phyloP scores from a whole-genome alignment of 2,113 vertebrate species.

The Zapus hudsonius region DNA sequence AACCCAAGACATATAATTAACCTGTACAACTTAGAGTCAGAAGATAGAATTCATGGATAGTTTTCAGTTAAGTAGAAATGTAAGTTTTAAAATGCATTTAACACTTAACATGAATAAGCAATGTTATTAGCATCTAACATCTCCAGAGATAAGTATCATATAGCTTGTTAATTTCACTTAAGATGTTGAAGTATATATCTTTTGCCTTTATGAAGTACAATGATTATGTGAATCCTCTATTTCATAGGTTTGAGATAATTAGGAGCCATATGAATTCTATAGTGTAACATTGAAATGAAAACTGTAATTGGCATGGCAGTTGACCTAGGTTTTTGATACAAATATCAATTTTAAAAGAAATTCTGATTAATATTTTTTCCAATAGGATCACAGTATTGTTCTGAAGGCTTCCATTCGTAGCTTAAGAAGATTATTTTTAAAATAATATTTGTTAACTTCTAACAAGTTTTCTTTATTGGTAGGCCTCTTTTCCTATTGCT shows the following conservation, averaged over 20 bases:
- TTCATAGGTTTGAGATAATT: slow-evolving; percentile 37
- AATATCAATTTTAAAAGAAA: background rate
- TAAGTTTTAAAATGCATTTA: slow-evolving; percentile 60
- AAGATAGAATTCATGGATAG: slow-evolving; percentile 33
- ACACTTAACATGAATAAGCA: slow-evolving; percentile 61
- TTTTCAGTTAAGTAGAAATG: slow-evolving; percentile 35
- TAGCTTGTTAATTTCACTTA: slow-evolving; percentile 63
- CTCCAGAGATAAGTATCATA: slow-evolving; percentile 30
- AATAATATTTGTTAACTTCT: background rate
- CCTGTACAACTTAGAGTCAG: slow-evolving; percentile 29
- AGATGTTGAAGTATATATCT: slow-evolving; percentile 14
- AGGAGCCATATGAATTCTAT: background rate
- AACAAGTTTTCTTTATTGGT: background rate
- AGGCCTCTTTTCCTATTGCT: slow-evolving; percentile 1
- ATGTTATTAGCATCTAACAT: slow-evolving; percentile 54
- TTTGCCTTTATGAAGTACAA: background rate
- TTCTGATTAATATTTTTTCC: slow-evolving; percentile 29
- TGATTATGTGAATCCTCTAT: background rate
- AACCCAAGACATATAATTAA: slow-evolving; percentile 51
- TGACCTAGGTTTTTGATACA: slow-evolving; percentile 1
- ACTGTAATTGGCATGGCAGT: background rate
- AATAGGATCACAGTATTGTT: background rate
- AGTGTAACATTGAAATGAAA: slow-evolving; percentile 13
- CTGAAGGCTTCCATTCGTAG: background rate
- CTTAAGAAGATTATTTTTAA: background rate